These are phyloP conservation scores for Drosophila subobscura DNA, from an alignment of 1,140 invertebrate genomes.

Conservation along the genomic window DNA sequence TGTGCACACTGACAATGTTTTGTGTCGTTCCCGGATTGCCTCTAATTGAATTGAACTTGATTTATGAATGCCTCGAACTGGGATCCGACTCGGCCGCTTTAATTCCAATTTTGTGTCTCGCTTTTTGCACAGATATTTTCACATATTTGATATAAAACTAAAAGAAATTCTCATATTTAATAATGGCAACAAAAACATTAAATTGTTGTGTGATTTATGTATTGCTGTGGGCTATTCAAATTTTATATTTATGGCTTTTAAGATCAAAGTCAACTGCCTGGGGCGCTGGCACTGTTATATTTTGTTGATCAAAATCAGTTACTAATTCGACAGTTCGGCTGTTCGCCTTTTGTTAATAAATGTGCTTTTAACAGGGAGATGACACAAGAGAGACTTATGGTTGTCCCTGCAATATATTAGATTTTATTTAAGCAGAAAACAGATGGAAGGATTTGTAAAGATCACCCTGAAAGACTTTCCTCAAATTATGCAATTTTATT, in stretches of 20 bases:
- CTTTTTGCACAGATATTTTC: constrained; percentile 39
- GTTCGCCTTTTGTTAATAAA: constrained; percentile 4
- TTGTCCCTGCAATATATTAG: no score
- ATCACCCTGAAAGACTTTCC: background rate
- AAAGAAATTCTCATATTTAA: constrained; percentile 23
- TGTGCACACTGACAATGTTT: constrained; percentile 41
- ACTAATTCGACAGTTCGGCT: constrained; percentile 36
- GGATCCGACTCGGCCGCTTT: constrained; percentile 43
- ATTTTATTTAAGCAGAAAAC: no score
- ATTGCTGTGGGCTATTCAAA: constrained; percentile 19
- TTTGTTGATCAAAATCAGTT: constrained; percentile 25
- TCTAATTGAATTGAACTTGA: constrained; percentile 82
- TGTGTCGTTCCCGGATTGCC: constrained; percentile 53
- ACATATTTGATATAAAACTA: constrained; percentile 35
- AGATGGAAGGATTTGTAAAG: background rate
- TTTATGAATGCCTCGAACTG: constrained; percentile 59
- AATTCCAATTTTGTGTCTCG: constrained; percentile 57
- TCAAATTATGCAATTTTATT: no score
- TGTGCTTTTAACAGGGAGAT: no score
- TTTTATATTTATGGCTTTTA: constrained; percentile 44
- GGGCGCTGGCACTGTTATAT: background rate
- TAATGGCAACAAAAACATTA: constrained; percentile 32
- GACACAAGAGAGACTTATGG: no score
- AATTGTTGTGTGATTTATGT: constrained; percentile 62
- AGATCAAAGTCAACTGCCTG: constrained; percentile 35